A percentile compares a stretch with the other conserved stretches of the same genome.
phyloP scores from a whole-genome alignment of 2,113 vertebrate genomes.

The Rhea pennata region DNA sequence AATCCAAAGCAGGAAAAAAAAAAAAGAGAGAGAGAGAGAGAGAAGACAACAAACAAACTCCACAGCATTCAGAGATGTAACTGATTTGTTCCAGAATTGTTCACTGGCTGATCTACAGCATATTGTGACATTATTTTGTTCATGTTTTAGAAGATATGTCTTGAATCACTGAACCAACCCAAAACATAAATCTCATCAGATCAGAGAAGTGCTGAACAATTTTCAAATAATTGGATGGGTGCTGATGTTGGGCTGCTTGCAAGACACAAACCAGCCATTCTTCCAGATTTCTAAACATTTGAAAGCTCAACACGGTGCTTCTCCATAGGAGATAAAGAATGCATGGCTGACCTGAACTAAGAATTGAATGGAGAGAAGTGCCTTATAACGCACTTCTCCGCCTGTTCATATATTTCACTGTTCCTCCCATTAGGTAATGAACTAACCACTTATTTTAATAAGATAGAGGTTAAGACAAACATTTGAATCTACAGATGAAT shows the following conservation, averaged over 20 bases:
- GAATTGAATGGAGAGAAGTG: background rate
- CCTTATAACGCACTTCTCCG: background rate
- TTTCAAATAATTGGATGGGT: background rate
- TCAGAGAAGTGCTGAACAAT: background rate
- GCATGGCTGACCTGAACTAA: background rate
- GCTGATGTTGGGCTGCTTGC: background rate
- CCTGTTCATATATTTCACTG: background rate
- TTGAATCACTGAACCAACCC: slow-evolving; percentile 5
- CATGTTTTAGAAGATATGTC: slow-evolving; percentile 24
- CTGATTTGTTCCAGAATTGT: slow-evolving; percentile 15
- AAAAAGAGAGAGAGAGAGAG: background rate
- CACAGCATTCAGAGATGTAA: slow-evolving; percentile 1
- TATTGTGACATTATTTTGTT: background rate
- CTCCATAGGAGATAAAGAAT: background rate
- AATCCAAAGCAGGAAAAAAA: background rate
- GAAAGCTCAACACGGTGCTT: background rate
- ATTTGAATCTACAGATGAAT: background rate
- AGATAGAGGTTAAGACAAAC: background rate
- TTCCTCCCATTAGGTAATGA: background rate
- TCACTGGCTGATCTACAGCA: background rate
- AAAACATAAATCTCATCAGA: slow-evolving; percentile 25
- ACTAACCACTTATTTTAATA: background rate
- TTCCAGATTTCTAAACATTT: background rate
- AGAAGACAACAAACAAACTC: background rate
- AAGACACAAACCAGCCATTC: background rate